Percentiles rank a stretch among this genome's conserved stretches.
phyloP scores from a whole-genome alignment of 2,797 vertebrate genomes.

The Arnoldichthys spilopterus region DNA sequence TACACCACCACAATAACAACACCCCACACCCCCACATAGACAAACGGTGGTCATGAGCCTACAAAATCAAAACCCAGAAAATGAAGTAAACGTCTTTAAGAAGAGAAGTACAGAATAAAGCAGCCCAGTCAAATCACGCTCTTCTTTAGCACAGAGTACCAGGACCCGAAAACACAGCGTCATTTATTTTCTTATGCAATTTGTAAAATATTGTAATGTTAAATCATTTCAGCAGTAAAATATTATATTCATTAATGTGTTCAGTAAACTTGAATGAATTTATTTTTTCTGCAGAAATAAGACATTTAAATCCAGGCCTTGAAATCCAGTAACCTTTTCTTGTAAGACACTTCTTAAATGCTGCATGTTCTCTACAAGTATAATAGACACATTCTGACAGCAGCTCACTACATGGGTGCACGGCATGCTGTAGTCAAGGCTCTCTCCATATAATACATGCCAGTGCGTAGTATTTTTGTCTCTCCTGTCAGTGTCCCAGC shows the following conservation, averaged over 20 bases:
- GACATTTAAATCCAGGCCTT: constrained; percentile 17
- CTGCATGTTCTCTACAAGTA: constrained; percentile 17
- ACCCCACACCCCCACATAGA: no score
- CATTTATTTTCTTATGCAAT: no score
- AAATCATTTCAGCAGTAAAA: background rate
- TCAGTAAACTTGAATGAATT: no score
- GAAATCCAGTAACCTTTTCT: constrained; percentile 35
- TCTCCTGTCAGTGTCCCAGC: background rate
- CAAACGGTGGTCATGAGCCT: no score
- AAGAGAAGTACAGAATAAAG: no score
- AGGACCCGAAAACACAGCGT: no score
- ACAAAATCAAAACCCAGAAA: no score
- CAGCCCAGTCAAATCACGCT: no score
- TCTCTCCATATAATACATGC: constrained; percentile 3
- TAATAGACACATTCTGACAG: constrained; percentile 22
- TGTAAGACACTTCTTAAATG: constrained; percentile 14
- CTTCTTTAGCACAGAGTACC: no score
- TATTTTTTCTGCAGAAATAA: background rate
- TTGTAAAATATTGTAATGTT: background rate
- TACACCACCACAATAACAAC: no score
- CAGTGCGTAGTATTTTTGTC: constrained; percentile 14
- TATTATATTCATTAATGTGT: no score
- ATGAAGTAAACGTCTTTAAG: no score
- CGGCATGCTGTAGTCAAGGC: background rate
- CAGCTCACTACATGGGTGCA: background rate